Conservation (phyloP, 2,797 vertebrate genomes). For the Typhlichthys subterraneus region DNA sequence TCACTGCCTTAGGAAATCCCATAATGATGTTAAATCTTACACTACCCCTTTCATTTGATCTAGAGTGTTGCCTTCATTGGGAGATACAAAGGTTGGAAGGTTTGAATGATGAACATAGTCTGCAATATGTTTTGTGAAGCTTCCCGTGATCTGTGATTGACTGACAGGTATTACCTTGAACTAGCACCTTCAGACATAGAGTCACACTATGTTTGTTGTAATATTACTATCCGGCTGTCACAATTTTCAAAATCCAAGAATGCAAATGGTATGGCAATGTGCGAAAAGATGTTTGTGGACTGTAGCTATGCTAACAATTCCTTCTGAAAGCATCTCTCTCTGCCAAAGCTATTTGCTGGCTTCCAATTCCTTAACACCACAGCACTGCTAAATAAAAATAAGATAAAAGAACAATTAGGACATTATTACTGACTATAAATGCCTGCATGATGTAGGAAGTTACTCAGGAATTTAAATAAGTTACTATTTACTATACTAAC, state of each 20-base stretch:
- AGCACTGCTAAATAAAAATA: constrained; percentile 18
- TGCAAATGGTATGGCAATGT: constrained; percentile 28
- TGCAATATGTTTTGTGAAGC: too few species aligned
- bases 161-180: constrained; percentile 4
- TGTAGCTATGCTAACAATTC: constrained; percentile 38
- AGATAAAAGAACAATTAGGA: constrained; percentile 18
- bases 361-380: constrained; percentile 25
- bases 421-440: constrained; percentile 21
- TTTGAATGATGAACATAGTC: too few species aligned
- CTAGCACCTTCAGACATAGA: constrained; percentile 23
- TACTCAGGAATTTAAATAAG: too few species aligned
- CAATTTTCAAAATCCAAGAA: constrained; percentile 24
- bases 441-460: constrained; percentile 13
- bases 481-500: too few species aligned
- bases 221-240: constrained; percentile 58
- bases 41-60: too few species aligned
- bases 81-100: too few species aligned
- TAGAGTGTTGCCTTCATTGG: too few species aligned
- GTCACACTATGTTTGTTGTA: constrained; percentile 37
- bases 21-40: too few species aligned
- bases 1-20: too few species aligned
- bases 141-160: too few species aligned
- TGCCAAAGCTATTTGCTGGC: constrained; percentile 41
- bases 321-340: constrained; percentile 27
- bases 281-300: constrained; percentile 32